Evolutionary conservation across 2,797 vertebrate genomes (phyloP).

Genomic region (Hozukius guyotensis): DNA sequence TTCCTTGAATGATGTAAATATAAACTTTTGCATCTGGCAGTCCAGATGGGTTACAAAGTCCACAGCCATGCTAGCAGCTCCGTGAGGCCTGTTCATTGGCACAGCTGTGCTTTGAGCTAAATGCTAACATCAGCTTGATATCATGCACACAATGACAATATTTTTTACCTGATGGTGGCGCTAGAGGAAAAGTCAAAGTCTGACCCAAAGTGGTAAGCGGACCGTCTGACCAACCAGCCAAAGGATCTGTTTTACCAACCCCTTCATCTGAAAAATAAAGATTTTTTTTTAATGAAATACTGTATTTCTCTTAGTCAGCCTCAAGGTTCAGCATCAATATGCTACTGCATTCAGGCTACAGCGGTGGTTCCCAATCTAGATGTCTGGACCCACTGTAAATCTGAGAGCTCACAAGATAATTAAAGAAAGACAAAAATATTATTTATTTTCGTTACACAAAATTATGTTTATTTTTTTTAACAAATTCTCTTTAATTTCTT

Average conservation of each 20-base stretch:
- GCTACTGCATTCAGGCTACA: too few species aligned
- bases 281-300: background rate
- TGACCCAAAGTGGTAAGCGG: background rate
- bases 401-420: background rate
- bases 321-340: background rate
- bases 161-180: background rate
- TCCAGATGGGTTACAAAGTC: background rate
- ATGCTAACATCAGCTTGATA: background rate
- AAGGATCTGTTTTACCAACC: background rate
- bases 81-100: background rate
- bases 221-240: background rate
- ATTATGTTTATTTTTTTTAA: background rate
- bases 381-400: background rate
- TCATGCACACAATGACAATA: background rate
- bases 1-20: background rate
- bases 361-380: background rate
- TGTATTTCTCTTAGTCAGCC: background rate
- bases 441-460: background rate
- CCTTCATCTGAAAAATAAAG: background rate
- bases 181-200: background rate
- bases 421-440: too few species aligned
- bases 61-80: background rate
- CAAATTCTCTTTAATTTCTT: background rate
- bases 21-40: background rate
- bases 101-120: background rate